Conservation (phyloP, 92 coral and sea anemone genomes). For the Porites cylindrica region DNA sequence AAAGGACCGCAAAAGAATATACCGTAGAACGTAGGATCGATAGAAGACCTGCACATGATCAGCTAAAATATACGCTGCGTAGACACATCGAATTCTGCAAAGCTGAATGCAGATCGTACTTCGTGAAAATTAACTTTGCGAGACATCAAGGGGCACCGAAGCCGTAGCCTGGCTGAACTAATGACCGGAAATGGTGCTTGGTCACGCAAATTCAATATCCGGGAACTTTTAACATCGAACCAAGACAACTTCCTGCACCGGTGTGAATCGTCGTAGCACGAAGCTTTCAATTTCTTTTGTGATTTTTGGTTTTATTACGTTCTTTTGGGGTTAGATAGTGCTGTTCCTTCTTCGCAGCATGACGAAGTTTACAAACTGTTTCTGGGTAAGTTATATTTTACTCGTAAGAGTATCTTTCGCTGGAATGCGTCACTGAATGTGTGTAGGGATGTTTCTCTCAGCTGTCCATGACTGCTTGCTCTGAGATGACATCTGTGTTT, state of each 20-base stretch:
- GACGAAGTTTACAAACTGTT: slow-evolving; percentile 59
- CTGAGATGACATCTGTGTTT: background rate
- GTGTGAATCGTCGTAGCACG: background rate
- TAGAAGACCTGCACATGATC: too few relatives aligned
- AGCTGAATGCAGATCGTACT: too few relatives aligned
- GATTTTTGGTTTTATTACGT: background rate
- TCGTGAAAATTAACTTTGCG: too few relatives aligned
- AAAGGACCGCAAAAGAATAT: too few relatives aligned
- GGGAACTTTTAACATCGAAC: background rate
- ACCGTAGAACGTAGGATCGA: too few relatives aligned
- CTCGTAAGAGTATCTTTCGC: background rate
- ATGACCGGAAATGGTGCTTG: background rate
- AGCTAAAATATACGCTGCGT: too few relatives aligned
- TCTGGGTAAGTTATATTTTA: slow-evolving; percentile 65
- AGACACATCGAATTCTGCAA: too few relatives aligned
- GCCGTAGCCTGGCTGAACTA: background rate
- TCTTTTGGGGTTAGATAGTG: too few relatives aligned
- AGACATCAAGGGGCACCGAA: too few relatives aligned
- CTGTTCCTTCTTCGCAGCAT: slow-evolving; percentile 15
- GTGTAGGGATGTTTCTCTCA: background rate
- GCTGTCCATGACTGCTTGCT: background rate
- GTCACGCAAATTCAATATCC: slow-evolving; percentile 10
- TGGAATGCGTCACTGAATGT: background rate
- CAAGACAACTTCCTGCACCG: background rate
- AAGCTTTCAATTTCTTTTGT: background rate